Conservation (phyloP, 2,113 vertebrate species). For the Xerus inauris region DNA sequence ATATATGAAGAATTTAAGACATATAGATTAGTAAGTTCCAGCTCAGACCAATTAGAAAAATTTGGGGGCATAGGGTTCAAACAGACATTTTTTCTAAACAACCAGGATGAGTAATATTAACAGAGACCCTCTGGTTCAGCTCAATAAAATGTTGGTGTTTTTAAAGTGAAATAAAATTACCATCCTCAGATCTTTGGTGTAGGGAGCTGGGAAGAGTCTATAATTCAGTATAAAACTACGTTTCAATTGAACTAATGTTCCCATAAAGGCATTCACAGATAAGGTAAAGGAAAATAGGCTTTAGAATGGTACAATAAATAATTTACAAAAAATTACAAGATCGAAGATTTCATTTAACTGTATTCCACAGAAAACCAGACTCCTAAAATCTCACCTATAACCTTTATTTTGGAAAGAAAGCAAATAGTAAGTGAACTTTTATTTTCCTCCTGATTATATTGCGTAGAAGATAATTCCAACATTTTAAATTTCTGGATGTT, state of each 20-base stretch:
- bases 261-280: not conserved
- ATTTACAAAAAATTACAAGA: not conserved
- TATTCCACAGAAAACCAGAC: not conserved
- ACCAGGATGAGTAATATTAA: not conserved
- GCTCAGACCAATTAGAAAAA: not conserved
- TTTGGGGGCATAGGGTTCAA: not conserved
- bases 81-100: not conserved
- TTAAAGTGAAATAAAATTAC: not conserved
- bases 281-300: not conserved
- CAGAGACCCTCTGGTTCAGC: not conserved
- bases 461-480: not conserved
- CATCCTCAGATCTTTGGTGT: not conserved
- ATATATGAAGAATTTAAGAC: not conserved
- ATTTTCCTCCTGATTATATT: not conserved
- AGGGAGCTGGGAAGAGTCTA: not conserved
- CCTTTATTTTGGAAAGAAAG: not conserved
- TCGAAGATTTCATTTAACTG: not conserved
- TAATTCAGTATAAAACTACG: not conserved
- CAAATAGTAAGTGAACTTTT: not conserved
- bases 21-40: not conserved
- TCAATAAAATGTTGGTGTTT: not conserved
- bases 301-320: slow-evolving; percentile 22
- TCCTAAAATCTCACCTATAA: not conserved
- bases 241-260: not conserved
- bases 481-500: not conserved